Percentiles rank a stretch among this genome's conserved stretches.
Evolutionary conservation across 2,113 vertebrate species (phyloP).

Genomic region (Nycticryphes semicollaris): DNA sequence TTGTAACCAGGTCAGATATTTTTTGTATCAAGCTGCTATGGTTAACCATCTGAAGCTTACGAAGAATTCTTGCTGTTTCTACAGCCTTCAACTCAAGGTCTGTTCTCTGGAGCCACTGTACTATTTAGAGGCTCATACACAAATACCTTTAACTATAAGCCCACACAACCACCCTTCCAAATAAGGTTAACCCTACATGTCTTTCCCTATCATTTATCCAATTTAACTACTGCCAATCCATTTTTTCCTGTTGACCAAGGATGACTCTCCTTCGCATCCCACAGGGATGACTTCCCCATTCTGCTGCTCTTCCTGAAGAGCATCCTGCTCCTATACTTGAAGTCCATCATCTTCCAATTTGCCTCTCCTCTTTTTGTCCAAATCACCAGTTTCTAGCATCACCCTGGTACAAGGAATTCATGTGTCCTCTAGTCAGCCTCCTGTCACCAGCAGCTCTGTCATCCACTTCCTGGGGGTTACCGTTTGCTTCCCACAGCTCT

Average conservation of each 20-base stretch:
- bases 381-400: neutral
- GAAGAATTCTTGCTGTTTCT: neutral
- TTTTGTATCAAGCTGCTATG: neutral
- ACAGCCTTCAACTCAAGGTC: neutral
- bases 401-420: neutral
- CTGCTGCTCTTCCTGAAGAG: neutral
- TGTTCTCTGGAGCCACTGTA: neutral
- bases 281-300: rapidly evolving
- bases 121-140: neutral
- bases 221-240: neutral
- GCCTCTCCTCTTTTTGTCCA: neutral
- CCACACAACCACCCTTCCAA: neutral
- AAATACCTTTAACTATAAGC: neutral
- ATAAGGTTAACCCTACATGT: neutral
- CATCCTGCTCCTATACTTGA: neutral
- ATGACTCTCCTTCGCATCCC: neutral
- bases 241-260: neutral
- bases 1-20: neutral
- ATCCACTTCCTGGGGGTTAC: neutral
- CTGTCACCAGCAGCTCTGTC: neutral
- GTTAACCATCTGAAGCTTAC: neutral
- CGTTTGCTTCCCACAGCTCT: neutral
- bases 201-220: neutral
- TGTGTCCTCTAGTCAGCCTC: neutral
- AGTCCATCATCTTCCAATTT: neutral